Evolutionary conservation across 2,888 invertebrate genomes (phyloP), one percentile per base, ranked within the genome.

Genomic region (Caenorhabditis sinica): DNA sequence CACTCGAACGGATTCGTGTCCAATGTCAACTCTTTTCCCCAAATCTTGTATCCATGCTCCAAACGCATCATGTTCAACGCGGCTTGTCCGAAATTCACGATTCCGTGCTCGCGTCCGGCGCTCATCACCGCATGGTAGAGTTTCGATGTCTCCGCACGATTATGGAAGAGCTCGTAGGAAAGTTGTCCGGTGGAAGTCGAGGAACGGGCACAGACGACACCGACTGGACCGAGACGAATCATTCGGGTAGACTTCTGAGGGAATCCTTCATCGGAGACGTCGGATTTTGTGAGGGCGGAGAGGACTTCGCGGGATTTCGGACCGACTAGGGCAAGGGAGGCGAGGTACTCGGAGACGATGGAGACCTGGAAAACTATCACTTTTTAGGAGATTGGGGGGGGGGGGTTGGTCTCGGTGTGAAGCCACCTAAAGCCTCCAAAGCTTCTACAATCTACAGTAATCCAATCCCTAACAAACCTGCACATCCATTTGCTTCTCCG

Each of bases 151-250:
- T 93, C 91, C 1, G 91, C 88, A 3, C 90, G 87, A 3, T 91
- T 88, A 79, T 93, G 93, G 90, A 94, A 94, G 25, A 94, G 81
- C 82, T 94, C 94, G 93, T 93, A 94, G 25, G 93, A 94, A n/a
- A 93, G 89, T 87, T 94, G 94, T 51, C 94, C 93, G 43, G 90
- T 90, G 45, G 89, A 88, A n/a, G 90, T 89, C 17, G 89, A 89
- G 2, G 85, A 85, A 28, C 89, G 81, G 4, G 90, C 90, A 69
- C 88, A 88, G 30, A 90, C 89, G 15, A 83, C 83, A 49, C 86
- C 88, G 6, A 88, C 87, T 8, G 92, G 93, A 17, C 91, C 93
- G 11, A 94, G 76, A 2, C 89, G 81, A 20, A 93, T 90, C 72
- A 90, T 84, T 51, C 87, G 88, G 4, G 92, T 92, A 8, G 91